phyloP scores from a whole-genome alignment of 2,797 vertebrate species.

The Peromyscus melanophrys region DNA sequence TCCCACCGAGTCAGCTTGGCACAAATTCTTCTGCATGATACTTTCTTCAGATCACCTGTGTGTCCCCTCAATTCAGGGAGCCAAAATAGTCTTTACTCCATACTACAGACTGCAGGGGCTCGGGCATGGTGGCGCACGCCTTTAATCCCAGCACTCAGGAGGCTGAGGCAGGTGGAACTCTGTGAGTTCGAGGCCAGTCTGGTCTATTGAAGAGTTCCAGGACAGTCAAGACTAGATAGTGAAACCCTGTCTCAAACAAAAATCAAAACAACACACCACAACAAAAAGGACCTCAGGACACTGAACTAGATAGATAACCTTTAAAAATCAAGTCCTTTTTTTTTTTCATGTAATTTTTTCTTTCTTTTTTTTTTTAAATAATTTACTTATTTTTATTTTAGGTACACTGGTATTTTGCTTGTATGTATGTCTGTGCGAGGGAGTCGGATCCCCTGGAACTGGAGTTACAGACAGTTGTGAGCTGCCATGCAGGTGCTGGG shows the following conservation, averaged over 20 bases:
- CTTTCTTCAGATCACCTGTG: not conserved
- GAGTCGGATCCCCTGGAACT: not conserved
- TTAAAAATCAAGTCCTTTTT: not conserved
- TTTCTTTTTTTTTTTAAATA: not conserved
- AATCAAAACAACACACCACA: too few relatives aligned
- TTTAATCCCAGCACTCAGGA: not conserved
- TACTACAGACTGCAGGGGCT: not conserved
- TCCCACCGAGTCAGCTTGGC: not conserved
- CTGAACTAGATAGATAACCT: not conserved
- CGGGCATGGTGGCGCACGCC: fast-evolving
- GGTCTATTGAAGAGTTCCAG: not conserved
- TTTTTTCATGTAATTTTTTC: not conserved
- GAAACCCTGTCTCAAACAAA: not conserved
- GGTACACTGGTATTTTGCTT: not conserved
- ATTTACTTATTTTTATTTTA: not conserved
- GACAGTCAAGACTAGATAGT: not conserved
- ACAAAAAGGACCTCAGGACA: not conserved
- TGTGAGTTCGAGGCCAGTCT: not conserved
- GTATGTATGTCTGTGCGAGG: too few relatives aligned
- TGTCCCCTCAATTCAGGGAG: not conserved
- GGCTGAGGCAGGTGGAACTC: not conserved
- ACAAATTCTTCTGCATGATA: not conserved
- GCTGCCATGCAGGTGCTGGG: not conserved
- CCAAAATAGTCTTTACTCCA: not conserved
- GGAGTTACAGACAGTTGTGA: not conserved